A percentile compares a stretch with the other conserved stretches of the same genome.
Evolutionary conservation across 2,113 vertebrate genomes (phyloP).

Genomic region (Pteropus alecto): DNA sequence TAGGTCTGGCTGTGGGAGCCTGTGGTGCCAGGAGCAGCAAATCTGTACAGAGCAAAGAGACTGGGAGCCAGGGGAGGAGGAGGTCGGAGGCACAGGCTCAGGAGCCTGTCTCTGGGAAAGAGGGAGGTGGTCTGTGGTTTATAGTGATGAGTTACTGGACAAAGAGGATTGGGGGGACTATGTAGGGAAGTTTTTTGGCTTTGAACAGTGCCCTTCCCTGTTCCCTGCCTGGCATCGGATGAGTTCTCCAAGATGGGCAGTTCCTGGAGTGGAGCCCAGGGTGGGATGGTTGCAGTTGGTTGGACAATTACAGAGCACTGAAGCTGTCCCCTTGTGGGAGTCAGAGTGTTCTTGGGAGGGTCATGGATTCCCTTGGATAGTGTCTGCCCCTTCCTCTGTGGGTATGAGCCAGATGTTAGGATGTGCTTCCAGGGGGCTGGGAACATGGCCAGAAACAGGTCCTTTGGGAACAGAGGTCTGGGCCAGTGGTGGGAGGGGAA

Average conservation of each 20-base stretch:
- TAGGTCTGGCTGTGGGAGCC: neutral
- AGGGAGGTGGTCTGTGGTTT: neutral
- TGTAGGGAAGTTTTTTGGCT: conserved; percentile 20
- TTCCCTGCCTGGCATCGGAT: neutral
- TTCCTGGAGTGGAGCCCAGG: neutral
- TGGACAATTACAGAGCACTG: conserved; percentile 20
- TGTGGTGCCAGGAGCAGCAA: neutral
- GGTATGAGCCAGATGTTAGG: conserved; percentile 46
- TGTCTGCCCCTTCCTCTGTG: conserved; percentile 36
- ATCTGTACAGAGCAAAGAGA: neutral
- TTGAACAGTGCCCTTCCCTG: neutral
- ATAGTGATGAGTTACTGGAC: neutral
- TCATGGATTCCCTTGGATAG: conserved; percentile 35
- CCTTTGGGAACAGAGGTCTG: conserved; percentile 60
- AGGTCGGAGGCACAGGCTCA: neutral
- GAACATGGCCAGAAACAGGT: conserved; percentile 45
- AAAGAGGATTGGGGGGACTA: neutral
- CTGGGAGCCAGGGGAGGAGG: neutral
- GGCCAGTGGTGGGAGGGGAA: neutral
- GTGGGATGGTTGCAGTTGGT: neutral
- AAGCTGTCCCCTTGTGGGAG: neutral
- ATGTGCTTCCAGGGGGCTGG: conserved; percentile 51
- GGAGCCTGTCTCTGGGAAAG: neutral
- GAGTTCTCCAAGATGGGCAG: conserved; percentile 12
- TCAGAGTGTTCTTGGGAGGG: conserved; percentile 44